Percentiles rank a stretch among this genome's conserved stretches.
These are phyloP conservation scores for Leptodactylus fallax DNA, from an alignment of 2,797 vertebrate species.

Conservation along the genomic window DNA sequence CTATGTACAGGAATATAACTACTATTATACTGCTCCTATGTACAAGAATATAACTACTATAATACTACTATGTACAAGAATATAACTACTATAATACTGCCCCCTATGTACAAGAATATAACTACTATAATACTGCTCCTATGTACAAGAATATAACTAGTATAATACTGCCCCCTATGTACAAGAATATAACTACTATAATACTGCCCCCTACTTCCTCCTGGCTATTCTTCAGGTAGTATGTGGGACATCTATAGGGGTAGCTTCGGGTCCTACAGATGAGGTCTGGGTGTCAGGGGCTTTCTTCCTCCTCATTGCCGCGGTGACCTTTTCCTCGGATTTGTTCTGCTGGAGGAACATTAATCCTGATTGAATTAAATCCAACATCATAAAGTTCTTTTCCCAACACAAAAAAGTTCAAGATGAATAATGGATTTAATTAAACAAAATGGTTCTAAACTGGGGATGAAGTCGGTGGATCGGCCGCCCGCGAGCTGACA, in stretches of 20 bases:
- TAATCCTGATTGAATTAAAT: slow-evolving; percentile 24
- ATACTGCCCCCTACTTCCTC: background rate
- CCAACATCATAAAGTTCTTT: slow-evolving; percentile 45
- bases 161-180: slow-evolving; percentile 4
- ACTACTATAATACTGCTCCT: slow-evolving; percentile 7
- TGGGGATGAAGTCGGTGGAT: background rate
- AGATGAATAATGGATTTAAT: slow-evolving; percentile 65
- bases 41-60: slow-evolving; percentile 14
- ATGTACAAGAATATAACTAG: slow-evolving; percentile 2
- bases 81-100: slow-evolving; percentile 13
- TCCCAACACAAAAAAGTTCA: slow-evolving; percentile 47
- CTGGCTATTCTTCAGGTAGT: too few species aligned
- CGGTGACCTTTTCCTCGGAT: background rate
- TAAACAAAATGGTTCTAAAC: slow-evolving; percentile 50
- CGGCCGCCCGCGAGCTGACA: slow-evolving; percentile 14
- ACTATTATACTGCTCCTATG: background rate
- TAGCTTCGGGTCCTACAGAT: background rate
- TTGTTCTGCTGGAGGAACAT: background rate
- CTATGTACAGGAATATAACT: background rate
- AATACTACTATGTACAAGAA: background rate
- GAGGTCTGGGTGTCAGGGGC: background rate
- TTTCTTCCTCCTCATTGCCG: background rate
- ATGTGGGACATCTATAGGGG: too few species aligned
- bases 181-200: slow-evolving; percentile 20
- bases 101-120: background rate